A percentile compares a stretch with the other conserved stretches of the same genome.
phyloP scores from a whole-genome alignment of 2,113 vertebrate genomes.

The Hylia prasina region DNA sequence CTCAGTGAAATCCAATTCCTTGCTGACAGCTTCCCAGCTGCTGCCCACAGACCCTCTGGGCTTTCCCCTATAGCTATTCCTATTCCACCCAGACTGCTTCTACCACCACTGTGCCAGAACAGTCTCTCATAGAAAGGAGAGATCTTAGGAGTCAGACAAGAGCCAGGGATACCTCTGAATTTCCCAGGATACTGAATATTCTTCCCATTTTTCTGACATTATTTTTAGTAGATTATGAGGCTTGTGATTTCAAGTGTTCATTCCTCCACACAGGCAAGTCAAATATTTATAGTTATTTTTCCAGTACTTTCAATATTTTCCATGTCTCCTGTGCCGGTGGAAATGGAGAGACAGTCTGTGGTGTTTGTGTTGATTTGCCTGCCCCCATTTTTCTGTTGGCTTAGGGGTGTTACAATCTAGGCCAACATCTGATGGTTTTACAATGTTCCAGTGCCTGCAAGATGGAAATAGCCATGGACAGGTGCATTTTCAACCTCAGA shows the following conservation, averaged over 20 bases:
- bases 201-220: constrained; percentile 9
- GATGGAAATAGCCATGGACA: background rate
- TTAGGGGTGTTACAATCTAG: background rate
- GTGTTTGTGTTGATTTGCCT: background rate
- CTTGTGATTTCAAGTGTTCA: constrained; percentile 30
- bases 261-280: background rate
- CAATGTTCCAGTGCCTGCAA: background rate
- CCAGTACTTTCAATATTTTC: constrained; percentile 34
- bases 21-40: background rate
- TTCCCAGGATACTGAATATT: background rate
- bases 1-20: background rate
- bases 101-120: background rate
- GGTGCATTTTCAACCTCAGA: background rate
- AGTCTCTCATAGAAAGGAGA: background rate
- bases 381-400: background rate
- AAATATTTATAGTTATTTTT: constrained; percentile 45
- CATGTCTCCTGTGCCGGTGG: background rate
- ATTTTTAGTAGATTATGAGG: constrained; percentile 37
- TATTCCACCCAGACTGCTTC: background rate
- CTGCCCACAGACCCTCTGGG: background rate
- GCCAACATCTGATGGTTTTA: background rate
- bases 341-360: background rate
- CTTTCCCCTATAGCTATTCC: background rate
- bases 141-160: background rate
- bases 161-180: background rate